These are phyloP conservation scores for Sarcophilus harrisii DNA, from an alignment of 2,797 vertebrate species.

Conservation along the genomic window DNA sequence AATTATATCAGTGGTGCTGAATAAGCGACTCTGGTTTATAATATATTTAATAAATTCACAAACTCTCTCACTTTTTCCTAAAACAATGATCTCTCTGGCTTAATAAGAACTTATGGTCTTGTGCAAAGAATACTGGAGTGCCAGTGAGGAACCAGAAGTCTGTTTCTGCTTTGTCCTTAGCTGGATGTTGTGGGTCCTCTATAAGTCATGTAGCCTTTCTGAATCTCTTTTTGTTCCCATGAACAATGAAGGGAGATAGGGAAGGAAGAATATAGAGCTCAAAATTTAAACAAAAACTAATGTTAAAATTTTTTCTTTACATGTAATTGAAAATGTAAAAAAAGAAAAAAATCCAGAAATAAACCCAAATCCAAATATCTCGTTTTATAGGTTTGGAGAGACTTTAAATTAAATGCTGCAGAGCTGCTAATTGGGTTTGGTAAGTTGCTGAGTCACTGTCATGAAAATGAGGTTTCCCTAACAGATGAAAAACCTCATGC, in stretches of 20 bases:
- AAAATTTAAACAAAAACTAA: background rate
- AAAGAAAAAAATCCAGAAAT: background rate
- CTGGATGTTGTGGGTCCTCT: background rate
- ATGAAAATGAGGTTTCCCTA: constrained; percentile 67
- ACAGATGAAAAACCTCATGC: constrained; percentile 67
- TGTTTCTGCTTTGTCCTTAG: background rate
- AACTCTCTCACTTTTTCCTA: background rate
- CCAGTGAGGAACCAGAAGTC: background rate
- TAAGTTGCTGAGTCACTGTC: constrained; percentile 83
- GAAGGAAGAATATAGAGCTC: background rate
- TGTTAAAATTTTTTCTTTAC: background rate
- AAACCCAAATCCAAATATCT: background rate
- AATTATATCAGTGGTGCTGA: background rate
- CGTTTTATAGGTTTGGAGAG: background rate
- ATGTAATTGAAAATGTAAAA: background rate
- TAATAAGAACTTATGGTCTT: background rate
- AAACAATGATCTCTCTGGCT: background rate
- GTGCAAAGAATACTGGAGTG: background rate
- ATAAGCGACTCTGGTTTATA: constrained; percentile 15
- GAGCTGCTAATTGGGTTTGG: constrained; percentile 83
- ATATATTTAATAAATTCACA: background rate
- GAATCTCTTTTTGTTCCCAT: background rate
- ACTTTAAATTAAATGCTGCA: constrained; percentile 75
- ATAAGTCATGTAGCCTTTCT: background rate
- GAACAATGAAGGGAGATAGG: background rate